These are phyloP conservation scores for Bembecia ichneumoniformis DNA, from an alignment of 2,888 invertebrate species.

Conservation along the genomic window DNA sequence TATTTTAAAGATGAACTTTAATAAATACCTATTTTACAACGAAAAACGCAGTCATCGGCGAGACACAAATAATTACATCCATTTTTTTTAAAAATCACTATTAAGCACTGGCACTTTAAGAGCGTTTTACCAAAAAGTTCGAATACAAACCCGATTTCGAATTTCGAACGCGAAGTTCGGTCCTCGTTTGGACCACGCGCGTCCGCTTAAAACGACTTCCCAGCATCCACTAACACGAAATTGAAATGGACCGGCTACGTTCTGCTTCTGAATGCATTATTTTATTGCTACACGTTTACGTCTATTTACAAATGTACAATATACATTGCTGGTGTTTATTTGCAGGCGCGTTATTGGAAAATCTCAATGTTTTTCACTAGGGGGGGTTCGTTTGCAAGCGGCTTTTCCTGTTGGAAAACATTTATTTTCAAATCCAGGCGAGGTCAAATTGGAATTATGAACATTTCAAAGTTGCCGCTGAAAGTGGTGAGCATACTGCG, in stretches of 20 bases:
- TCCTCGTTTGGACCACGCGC: conserved; percentile 8
- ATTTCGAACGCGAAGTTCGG: conserved; percentile 1
- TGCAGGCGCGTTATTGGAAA: too few relatives aligned
- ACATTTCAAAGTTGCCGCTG: too few relatives aligned
- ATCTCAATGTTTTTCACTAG: too few relatives aligned
- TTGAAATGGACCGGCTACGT: conserved; percentile 19
- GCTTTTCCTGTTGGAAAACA: too few relatives aligned
- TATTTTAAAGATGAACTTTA: too few relatives aligned
- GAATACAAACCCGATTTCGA: background rate
- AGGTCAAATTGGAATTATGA: too few relatives aligned
- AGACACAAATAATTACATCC: too few relatives aligned
- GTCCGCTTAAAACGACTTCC: conserved; percentile 23
- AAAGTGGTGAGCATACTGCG: too few relatives aligned
- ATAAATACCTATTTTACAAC: too few relatives aligned
- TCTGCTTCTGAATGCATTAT: conserved; percentile 12
- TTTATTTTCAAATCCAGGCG: too few relatives aligned
- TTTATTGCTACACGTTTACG: conserved; percentile 8
- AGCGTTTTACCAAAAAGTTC: background rate
- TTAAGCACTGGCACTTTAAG: background rate
- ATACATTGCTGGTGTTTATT: background rate
- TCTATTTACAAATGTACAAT: background rate
- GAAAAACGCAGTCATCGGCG: too few relatives aligned
- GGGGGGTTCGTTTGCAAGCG: too few relatives aligned
- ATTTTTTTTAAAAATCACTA: background rate
- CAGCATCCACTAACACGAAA: conserved; percentile 38